Percentiles rank a stretch among this genome's conserved stretches.
Conservation (phyloP, 2,113 vertebrate species). For the Tympanuchus pallidicinctus region DNA sequence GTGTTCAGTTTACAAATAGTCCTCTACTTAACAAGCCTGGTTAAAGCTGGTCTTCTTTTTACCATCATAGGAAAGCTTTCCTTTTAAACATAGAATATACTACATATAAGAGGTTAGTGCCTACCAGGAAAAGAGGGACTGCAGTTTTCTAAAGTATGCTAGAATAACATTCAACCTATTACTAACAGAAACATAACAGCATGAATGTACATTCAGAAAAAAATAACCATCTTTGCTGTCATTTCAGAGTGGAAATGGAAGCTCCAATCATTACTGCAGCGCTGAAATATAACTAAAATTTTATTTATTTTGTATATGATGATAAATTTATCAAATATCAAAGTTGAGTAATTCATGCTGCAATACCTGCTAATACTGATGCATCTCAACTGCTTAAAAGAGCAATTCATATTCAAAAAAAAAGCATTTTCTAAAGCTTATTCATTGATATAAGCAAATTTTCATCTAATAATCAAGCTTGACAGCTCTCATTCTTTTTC, state of each 20-base stretch:
- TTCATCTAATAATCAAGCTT: neutral
- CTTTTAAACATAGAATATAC: constrained; percentile 1
- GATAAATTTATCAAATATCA: neutral
- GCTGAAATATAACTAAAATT: neutral
- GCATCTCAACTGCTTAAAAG: neutral
- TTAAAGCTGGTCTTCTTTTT: neutral
- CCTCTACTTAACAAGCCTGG: neutral
- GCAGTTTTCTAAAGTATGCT: neutral
- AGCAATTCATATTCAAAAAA: neutral
- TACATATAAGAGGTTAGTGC: neutral
- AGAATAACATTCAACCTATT: neutral
- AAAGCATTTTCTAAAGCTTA: neutral
- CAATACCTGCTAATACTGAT: constrained; percentile 6
- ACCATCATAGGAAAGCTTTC: neutral
- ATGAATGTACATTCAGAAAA: neutral
- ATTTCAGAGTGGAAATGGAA: neutral
- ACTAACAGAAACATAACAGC: neutral
- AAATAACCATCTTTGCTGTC: neutral
- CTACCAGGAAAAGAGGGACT: neutral
- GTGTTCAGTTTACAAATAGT: neutral
- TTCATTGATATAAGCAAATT: neutral
- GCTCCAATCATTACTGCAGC: neutral
- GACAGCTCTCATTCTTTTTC: neutral
- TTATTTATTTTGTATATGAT: neutral
- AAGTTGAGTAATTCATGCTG: neutral